These are phyloP conservation scores for Allygus modestus DNA, from an alignment of 2,888 invertebrate species.

Conservation along the genomic window DNA sequence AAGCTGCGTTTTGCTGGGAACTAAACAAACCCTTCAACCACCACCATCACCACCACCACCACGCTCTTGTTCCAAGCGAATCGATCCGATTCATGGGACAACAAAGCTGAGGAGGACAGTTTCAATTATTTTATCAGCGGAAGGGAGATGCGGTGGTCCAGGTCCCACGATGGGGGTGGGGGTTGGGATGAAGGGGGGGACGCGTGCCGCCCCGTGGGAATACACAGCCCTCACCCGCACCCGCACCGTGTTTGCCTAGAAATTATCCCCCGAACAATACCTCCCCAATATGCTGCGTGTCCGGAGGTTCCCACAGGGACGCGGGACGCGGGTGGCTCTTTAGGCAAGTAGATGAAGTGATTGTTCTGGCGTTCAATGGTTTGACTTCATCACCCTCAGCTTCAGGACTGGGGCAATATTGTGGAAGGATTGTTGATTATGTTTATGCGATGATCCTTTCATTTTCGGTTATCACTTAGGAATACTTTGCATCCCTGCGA, in stretches of 20 bases:
- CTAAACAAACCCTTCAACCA: constrained; percentile 9
- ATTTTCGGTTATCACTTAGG: too few species aligned
- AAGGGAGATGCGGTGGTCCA: constrained; percentile 40
- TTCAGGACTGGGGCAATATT: neutral
- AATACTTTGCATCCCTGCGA: too few species aligned
- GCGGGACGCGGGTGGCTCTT: neutral
- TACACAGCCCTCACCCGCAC: neutral
- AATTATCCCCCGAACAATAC: constrained; percentile 39
- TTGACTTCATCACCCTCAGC: constrained; percentile 12
- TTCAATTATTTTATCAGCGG: constrained; percentile 44
- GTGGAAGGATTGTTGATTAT: too few species aligned
- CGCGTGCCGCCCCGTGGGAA: constrained; percentile 53
- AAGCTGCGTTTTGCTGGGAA: too few species aligned
- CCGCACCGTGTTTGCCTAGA: constrained; percentile 40
- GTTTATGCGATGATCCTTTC: too few species aligned
- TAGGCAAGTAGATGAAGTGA: constrained; percentile 19
- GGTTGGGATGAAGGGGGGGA: neutral
- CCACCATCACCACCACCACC: neutral
- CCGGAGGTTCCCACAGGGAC: constrained; percentile 40
- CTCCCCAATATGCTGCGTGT: constrained; percentile 34
- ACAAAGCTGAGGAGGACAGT: neutral
- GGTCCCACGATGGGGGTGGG: constrained; percentile 23
- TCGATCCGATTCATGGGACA: constrained; percentile 7
- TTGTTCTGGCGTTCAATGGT: neutral
- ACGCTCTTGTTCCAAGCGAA: too few species aligned